Conservation (phyloP, 2,113 vertebrate species). For the Phylloscopus trochilus region DNA sequence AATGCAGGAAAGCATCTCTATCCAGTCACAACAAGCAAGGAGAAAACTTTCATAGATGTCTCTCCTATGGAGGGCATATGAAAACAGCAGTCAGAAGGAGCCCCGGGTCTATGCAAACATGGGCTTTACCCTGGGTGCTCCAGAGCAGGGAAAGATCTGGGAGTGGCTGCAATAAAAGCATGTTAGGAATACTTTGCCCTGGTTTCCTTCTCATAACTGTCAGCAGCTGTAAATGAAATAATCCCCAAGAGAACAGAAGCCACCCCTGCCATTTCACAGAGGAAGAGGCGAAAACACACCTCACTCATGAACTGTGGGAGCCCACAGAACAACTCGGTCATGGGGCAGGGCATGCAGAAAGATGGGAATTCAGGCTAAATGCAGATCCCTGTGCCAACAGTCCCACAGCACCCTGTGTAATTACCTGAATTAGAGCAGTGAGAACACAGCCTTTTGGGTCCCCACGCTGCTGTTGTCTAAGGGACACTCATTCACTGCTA, state of each 20-base stretch:
- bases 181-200: slow-evolving; percentile 1
- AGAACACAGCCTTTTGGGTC: neutral
- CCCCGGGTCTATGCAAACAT: neutral
- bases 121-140: neutral
- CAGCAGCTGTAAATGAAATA: neutral
- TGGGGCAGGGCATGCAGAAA: neutral
- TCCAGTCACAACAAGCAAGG: neutral
- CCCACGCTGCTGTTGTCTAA: rapidly evolving
- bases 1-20: neutral
- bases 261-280: neutral
- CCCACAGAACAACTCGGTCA: neutral
- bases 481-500: neutral
- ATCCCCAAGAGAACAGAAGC: neutral
- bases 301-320: neutral
- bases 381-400: neutral
- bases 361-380: neutral
- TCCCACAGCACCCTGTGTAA: neutral
- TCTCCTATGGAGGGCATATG: rapidly evolving
- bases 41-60: neutral
- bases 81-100: neutral
- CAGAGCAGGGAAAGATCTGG: neutral
- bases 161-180: slow-evolving; percentile 53
- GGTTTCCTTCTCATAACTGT: neutral
- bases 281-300: neutral
- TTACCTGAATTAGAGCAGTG: neutral